Conservation (phyloP, 2,888 invertebrate species). For the Parnassius smintheus region DNA sequence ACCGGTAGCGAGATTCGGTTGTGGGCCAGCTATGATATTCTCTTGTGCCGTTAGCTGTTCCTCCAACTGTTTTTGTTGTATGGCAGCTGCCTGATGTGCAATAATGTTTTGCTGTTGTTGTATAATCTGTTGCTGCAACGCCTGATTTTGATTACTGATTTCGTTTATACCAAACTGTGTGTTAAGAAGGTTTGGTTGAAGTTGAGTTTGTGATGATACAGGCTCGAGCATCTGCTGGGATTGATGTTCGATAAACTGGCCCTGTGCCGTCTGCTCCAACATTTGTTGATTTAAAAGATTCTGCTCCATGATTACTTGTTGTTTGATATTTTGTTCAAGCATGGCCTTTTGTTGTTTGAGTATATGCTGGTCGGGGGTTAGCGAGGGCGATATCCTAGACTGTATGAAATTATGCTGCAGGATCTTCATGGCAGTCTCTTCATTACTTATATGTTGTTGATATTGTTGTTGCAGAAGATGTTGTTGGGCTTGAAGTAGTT, state of each 20-base stretch:
- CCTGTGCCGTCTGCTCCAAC: constrained; percentile 73
- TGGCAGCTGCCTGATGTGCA: constrained; percentile 71
- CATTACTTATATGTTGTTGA: constrained; percentile 68
- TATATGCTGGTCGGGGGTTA: constrained; percentile 53
- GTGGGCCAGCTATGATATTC: constrained; percentile 56
- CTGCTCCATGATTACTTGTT: constrained; percentile 57
- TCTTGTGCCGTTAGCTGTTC: constrained; percentile 65
- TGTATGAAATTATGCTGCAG: constrained; percentile 82
- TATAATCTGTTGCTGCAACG: constrained; percentile 78
- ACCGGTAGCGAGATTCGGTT: constrained; percentile 59
- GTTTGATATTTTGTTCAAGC: constrained; percentile 39
- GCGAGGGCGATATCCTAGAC: constrained; percentile 66
- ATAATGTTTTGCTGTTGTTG: constrained; percentile 73
- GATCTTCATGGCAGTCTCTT: constrained; percentile 79
- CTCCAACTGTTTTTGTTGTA: constrained; percentile 73
- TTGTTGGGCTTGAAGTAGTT: constrained; percentile 71
- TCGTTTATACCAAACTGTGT: constrained; percentile 63
- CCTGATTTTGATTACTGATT: constrained; percentile 71
- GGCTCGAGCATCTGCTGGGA: constrained; percentile 49
- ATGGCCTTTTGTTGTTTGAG: constrained; percentile 57
- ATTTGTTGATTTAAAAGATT: constrained; percentile 64
- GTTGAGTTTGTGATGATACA: constrained; percentile 51
- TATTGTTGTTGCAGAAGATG: constrained; percentile 78
- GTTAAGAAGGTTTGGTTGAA: constrained; percentile 54
- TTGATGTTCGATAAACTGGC: constrained; percentile 65